Evolutionary conservation across 2,888 invertebrate genomes (phyloP).

Genomic region (Seira sanloemensis): DNA sequence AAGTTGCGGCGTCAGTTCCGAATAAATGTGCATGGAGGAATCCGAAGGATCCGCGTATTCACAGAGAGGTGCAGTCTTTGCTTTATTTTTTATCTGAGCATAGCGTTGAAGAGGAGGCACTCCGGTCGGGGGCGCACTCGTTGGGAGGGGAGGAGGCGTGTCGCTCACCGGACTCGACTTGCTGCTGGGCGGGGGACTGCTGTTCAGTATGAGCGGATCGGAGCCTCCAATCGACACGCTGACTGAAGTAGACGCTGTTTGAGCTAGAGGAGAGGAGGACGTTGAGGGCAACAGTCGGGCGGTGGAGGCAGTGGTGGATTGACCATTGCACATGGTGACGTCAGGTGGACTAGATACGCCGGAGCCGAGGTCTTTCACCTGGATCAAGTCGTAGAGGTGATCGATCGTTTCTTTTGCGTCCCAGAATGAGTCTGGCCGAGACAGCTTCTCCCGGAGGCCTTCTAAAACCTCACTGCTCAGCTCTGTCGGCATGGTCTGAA

Average conservation of each 20-base stretch:
- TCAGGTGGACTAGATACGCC: conserved; percentile 73
- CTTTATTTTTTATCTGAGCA: conserved; percentile 60
- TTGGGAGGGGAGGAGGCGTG: conserved; percentile 48
- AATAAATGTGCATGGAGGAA: conserved; percentile 72
- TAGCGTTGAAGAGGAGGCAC: conserved; percentile 48
- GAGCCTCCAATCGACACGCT: conserved; percentile 56
- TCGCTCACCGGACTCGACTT: conserved; percentile 50
- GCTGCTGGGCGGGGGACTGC: conserved; percentile 18
- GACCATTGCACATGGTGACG: conserved; percentile 70
- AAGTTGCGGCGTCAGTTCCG: conserved; percentile 67
- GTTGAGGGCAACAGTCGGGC: conserved; percentile 56
- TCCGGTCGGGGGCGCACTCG: conserved; percentile 47
- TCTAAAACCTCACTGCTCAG: conserved; percentile 84
- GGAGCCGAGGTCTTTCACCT: conserved; percentile 74
- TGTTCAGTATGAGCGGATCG: conserved; percentile 21
- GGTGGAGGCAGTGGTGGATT: conserved; percentile 51
- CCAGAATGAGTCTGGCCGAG: conserved; percentile 84
- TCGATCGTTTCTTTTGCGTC: conserved; percentile 87
- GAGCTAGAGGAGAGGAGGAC: conserved; percentile 52
- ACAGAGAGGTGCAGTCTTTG: conserved; percentile 74
- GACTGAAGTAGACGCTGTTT: conserved; percentile 40
- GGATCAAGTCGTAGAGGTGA: conserved; percentile 82
- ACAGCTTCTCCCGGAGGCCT: conserved; percentile 82
- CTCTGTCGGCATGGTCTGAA: conserved; percentile 85
- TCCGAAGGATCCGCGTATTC: conserved; percentile 77